These are phyloP conservation scores for Chymomyza amoena DNA, from an alignment of 2,888 invertebrate species.

Conservation along the genomic window DNA sequence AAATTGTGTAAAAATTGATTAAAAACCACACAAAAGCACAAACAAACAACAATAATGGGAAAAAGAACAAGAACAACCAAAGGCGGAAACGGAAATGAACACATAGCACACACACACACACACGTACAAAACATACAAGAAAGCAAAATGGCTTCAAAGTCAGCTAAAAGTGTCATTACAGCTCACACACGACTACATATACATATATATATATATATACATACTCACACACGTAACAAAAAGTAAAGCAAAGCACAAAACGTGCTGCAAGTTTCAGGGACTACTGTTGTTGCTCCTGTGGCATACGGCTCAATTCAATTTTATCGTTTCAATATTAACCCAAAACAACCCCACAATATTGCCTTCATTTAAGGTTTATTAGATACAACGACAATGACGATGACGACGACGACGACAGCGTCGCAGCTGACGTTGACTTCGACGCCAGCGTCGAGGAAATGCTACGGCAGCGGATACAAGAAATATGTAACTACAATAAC, in stretches of 20 bases:
- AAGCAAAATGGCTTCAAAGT: slow-evolving; percentile 69
- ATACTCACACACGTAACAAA: not conserved
- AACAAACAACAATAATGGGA: slow-evolving; percentile 19
- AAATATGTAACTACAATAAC: slow-evolving; percentile 52
- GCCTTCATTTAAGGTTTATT: slow-evolving; percentile 78
- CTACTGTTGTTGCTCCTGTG: slow-evolving; percentile 38
- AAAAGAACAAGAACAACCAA: slow-evolving; percentile 18
- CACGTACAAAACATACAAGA: not conserved
- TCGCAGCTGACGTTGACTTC: slow-evolving; percentile 3
- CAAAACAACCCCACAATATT: slow-evolving; percentile 77
- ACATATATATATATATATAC: not conserved
- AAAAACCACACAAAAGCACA: slow-evolving; percentile 53
- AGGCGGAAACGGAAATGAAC: slow-evolving; percentile 60
- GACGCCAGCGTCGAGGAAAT: slow-evolving; percentile 30
- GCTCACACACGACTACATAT: slow-evolving; percentile 49
- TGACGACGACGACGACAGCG: slow-evolving; percentile 18
- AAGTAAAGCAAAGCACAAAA: slow-evolving; percentile 28
- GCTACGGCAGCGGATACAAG: slow-evolving; percentile 53
- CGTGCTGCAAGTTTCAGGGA: slow-evolving; percentile 53
- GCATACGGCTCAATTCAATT: slow-evolving; percentile 72
- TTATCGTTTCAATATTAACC: slow-evolving; percentile 77
- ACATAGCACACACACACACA: slow-evolving; percentile 20
- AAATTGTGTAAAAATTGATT: slow-evolving; percentile 67
- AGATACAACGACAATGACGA: slow-evolving; percentile 47
- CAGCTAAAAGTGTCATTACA: slow-evolving; percentile 74